These are phyloP conservation scores for Anguilla obscura DNA, from an alignment of 2,797 vertebrate genomes.

Conservation along the genomic window DNA sequence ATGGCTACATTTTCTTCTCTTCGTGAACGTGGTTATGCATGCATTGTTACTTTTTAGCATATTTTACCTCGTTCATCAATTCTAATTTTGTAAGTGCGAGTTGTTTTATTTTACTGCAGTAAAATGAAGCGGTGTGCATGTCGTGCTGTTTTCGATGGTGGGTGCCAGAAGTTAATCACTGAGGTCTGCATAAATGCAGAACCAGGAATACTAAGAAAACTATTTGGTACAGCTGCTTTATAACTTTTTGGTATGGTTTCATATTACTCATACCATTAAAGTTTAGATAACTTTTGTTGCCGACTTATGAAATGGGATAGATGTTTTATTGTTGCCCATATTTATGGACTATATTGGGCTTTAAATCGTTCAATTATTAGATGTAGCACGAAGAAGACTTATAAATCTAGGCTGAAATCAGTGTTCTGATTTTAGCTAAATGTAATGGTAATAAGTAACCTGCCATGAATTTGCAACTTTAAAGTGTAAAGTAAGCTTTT, in stretches of 20 bases:
- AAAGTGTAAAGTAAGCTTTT: background rate
- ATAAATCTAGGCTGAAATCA: background rate
- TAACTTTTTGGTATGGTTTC: background rate
- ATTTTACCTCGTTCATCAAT: background rate
- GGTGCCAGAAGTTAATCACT: background rate
- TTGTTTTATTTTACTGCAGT: background rate
- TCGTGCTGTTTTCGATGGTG: background rate
- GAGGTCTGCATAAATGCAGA: background rate
- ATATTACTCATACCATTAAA: background rate
- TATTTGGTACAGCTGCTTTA: background rate
- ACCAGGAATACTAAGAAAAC: background rate
- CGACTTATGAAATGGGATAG: background rate
- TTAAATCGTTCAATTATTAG: background rate
- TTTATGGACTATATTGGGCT: background rate
- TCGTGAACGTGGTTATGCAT: background rate
- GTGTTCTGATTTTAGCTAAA: background rate
- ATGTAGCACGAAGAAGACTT: background rate
- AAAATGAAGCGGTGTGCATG: background rate
- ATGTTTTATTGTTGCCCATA: background rate
- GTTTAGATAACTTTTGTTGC: background rate
- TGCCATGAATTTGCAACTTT: background rate
- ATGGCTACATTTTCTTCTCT: constrained; percentile 10
- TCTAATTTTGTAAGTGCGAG: background rate
- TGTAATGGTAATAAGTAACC: background rate
- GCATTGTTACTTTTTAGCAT: background rate